Evolutionary conservation across 2,113 vertebrate genomes (phyloP).

Genomic region (Eolophus roseicapilla): DNA sequence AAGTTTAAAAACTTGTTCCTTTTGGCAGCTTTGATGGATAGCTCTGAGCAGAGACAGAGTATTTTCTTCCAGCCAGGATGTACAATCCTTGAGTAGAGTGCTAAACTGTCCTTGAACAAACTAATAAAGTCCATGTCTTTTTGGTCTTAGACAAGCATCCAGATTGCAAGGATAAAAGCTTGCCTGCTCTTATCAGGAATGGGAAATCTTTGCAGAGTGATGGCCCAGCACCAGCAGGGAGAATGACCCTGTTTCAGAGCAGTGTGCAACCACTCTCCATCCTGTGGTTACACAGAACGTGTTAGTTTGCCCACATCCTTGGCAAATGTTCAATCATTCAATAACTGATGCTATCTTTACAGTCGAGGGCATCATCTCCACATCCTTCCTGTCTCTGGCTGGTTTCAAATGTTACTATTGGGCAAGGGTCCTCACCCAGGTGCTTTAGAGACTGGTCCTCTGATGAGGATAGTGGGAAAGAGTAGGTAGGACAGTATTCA

Average conservation of each 20-base stretch:
- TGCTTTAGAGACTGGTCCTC: neutral
- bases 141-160: neutral
- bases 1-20: neutral
- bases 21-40: neutral
- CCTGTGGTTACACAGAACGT: rapidly evolving
- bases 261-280: rapidly evolving
- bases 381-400: neutral
- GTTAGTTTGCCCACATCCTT: neutral
- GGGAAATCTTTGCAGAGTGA: neutral
- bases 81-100: neutral
- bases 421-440: neutral
- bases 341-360: neutral
- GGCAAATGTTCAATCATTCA: neutral
- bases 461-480: neutral
- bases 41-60: neutral
- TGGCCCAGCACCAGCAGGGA: neutral
- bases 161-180: neutral
- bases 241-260: neutral
- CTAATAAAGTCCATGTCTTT: neutral
- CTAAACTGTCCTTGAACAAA: neutral
- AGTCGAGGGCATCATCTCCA: neutral
- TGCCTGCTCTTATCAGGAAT: neutral
- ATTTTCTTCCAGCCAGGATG: neutral
- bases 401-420: neutral
- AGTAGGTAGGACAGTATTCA: neutral